Evolutionary conservation across 2,113 vertebrate genomes (phyloP).

Genomic region (Oophaga pumilio): DNA sequence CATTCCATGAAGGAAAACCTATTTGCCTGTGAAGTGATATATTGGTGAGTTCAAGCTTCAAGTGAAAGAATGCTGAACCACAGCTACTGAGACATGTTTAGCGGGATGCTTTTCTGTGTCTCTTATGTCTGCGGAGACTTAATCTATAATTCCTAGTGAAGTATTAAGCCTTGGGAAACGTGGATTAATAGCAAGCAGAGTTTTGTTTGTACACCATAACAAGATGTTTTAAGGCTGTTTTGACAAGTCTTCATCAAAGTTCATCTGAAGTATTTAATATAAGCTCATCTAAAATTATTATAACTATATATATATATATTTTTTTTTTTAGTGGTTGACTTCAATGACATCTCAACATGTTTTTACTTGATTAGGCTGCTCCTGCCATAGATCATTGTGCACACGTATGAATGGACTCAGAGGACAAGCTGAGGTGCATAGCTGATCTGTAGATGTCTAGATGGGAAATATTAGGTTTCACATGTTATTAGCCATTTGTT

Average conservation of each 20-base stretch:
- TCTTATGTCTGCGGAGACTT: not conserved
- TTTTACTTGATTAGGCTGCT: not conserved
- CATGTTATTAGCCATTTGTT: too few species aligned
- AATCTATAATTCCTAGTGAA: slow-evolving; percentile 21
- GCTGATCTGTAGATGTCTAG: too few species aligned
- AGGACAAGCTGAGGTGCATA: too few species aligned
- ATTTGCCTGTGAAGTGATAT: slow-evolving; percentile 61
- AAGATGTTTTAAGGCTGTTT: slow-evolving; percentile 18
- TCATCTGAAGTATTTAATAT: not conserved
- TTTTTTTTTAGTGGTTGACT: too few species aligned
- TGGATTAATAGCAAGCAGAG: slow-evolving; percentile 12
- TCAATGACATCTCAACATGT: not conserved
- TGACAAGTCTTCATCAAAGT: slow-evolving; percentile 17
- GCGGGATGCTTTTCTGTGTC: not conserved
- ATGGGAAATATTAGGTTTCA: too few species aligned
- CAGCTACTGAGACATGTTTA: slow-evolving; percentile 58
- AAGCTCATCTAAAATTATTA: not conserved
- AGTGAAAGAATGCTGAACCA: slow-evolving; percentile 64
- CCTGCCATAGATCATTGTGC: not conserved
- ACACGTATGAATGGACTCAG: not conserved
- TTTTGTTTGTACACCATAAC: slow-evolving; percentile 13
- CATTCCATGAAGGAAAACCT: slow-evolving; percentile 53
- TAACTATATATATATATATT: not conserved
- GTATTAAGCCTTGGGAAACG: not conserved
- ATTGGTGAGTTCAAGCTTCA: slow-evolving; percentile 61